Evolutionary conservation across 2,113 vertebrate species (phyloP), one percentile per base, ranked within the genome.

Genomic region (Herpetotheres cachinnans): DNA sequence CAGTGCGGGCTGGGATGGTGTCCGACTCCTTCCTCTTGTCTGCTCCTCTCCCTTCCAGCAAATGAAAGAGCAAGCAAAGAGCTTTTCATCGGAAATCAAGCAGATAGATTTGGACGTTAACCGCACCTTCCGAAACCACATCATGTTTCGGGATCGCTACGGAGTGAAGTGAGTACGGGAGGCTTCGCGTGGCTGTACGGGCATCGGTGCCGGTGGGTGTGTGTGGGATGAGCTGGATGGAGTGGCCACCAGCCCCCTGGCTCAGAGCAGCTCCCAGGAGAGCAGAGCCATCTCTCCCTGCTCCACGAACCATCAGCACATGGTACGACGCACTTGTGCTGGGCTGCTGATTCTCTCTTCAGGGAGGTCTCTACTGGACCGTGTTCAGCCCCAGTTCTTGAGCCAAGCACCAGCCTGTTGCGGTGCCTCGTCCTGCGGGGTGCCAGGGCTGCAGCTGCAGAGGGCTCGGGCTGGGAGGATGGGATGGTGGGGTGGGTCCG

Each of bases 121-220:
- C 97, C 98, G 99, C 88, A 99, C 99, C 47, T 99, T 99, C 96
- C 98, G 99, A 62, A 99, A 99, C 97, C 99, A 99, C 96, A 98
- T 99, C 96, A 99, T 99, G 99, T 99, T 99, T 80, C 99, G 98
- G 97, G 99, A 99, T 44, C 99, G 99, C 93, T 99, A 99, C 6
- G 99, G 99, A 92, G 98, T 99, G 94, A 99, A 99, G 99, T 99
- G 97, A 98, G 99, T 98, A 58, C 3, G 1, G 32, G 24, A 47
- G 30, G 38, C 34, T 76, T 70, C 5, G 3, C 0, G 0, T 22
- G 46, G 55, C 69, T 72, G 3, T 32, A 8, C 0, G 11, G 58
- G 17, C 25, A 17, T 8, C 1, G 0, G 14, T 65, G 63, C 17
- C 0, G 1, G 34, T 21, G 36, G 16, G 7, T 19, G 7, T 62